A percentile compares a stretch with the other conserved stretches of the same genome.
Evolutionary conservation across 1,140 invertebrate genomes (phyloP).

Genomic region (Drosophila bipectinata): DNA sequence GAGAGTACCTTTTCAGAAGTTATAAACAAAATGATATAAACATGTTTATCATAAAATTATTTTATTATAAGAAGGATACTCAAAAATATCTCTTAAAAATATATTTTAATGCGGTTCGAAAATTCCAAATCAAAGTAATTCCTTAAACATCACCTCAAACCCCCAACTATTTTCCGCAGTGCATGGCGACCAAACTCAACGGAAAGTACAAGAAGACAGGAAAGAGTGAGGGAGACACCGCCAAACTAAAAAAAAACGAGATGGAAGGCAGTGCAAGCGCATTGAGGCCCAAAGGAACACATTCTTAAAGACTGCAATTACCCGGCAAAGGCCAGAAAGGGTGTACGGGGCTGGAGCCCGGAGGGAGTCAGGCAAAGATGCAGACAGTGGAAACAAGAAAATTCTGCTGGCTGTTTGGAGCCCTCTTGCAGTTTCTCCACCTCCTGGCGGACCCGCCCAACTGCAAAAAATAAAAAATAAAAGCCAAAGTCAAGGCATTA

Average conservation of each 20-base stretch:
- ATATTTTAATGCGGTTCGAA: no score
- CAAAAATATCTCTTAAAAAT: no score
- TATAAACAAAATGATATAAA: no score
- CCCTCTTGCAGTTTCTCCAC: slow-evolving; percentile 15
- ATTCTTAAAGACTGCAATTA: slow-evolving; percentile 81
- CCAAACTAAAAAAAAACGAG: background rate
- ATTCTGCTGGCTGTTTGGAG: slow-evolving; percentile 34
- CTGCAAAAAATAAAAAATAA: slow-evolving; percentile 7
- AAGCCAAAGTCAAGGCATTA: slow-evolving; percentile 56
- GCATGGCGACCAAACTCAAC: slow-evolving; percentile 8
- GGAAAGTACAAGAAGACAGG: slow-evolving; percentile 19
- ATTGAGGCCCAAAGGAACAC: slow-evolving; percentile 66
- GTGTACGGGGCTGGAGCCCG: background rate
- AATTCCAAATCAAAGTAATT: no score
- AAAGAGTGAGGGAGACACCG: slow-evolving; percentile 4
- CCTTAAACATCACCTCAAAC: no score
- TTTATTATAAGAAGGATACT: no score
- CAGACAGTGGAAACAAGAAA: slow-evolving; percentile 41
- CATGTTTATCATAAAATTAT: no score
- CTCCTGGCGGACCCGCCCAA: slow-evolving; percentile 19
- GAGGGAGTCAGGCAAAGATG: slow-evolving; percentile 21
- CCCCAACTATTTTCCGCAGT: background rate
- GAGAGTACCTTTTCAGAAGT: no score
- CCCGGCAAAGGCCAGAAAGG: slow-evolving; percentile 42
- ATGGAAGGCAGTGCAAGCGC: slow-evolving; percentile 26